These are phyloP conservation scores for Coelopa pilipes DNA, from an alignment of 2,888 invertebrate species.

Conservation along the genomic window DNA sequence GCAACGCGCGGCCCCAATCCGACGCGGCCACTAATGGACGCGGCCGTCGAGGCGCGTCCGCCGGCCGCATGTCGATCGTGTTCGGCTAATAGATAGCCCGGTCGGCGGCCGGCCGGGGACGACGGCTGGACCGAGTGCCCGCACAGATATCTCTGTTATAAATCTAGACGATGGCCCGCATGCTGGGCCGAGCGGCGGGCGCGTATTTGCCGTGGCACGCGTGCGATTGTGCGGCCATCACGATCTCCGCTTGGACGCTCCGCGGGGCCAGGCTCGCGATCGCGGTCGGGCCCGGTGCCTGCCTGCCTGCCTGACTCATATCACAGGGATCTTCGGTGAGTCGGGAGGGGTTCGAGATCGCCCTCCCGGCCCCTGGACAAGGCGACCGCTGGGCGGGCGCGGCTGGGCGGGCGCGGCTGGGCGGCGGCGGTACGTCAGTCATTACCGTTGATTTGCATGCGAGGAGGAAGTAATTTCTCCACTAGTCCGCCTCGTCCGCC, in stretches of 20 bases:
- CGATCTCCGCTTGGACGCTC: neutral
- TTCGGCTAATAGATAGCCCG: conserved; percentile 29
- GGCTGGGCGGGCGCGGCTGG: neutral
- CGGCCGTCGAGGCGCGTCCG: conserved; percentile 19
- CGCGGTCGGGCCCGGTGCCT: neutral
- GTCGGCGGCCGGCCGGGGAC: conserved; percentile 11
- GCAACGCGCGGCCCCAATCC: neutral
- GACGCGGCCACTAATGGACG: conserved; percentile 27
- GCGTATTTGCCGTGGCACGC: conserved; percentile 47
- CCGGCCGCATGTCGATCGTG: conserved; percentile 22
- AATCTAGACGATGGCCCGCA: conserved; percentile 54
- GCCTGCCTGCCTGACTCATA: neutral
- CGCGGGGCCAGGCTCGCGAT: conserved; percentile 9
- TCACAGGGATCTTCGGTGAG: neutral
- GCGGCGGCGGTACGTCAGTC: neutral
- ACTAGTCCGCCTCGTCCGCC: conserved; percentile 6
- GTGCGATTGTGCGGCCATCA: conserved; percentile 17
- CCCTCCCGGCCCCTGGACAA: neutral
- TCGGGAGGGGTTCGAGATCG: neutral
- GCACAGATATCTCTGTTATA: conserved; percentile 62
- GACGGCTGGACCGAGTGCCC: conserved; percentile 32
- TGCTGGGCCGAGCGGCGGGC: conserved; percentile 47
- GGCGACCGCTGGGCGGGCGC: neutral
- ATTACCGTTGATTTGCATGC: conserved; percentile 39
- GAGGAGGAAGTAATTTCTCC: conserved; percentile 36